Percentiles rank a stretch among this genome's conserved stretches.
Evolutionary conservation across 2,113 vertebrate species (phyloP).

Genomic region (Microtus richardsoni): DNA sequence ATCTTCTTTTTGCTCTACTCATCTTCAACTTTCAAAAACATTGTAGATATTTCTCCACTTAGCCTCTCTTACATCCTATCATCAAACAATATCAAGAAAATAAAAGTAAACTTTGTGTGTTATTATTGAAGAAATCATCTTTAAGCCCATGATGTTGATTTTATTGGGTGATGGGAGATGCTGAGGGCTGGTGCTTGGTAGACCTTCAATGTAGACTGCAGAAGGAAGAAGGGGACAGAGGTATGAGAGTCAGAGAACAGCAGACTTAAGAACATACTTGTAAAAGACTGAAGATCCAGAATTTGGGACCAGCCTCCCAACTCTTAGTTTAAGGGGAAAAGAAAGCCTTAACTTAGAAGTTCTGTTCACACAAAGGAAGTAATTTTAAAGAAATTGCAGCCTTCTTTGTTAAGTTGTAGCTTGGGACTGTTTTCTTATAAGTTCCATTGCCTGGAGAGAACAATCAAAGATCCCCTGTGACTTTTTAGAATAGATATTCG

Average conservation of each 20-base stretch:
- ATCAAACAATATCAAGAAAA: background rate
- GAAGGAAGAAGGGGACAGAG: background rate
- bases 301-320: background rate
- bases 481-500: constrained; percentile 17
- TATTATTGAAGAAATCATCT: background rate
- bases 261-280: background rate
- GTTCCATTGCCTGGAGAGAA: background rate
- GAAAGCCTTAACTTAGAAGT: background rate
- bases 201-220: background rate
- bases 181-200: background rate
- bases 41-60: background rate
- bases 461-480: constrained; percentile 12
- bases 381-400: background rate
- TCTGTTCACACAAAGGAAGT: background rate
- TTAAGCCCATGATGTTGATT: background rate
- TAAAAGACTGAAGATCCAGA: background rate
- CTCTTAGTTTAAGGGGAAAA: background rate
- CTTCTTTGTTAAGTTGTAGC: background rate
- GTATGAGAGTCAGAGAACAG: background rate
- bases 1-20: background rate
- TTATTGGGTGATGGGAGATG: background rate
- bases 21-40: background rate
- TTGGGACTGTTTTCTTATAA: constrained; percentile 43
- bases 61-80: background rate
- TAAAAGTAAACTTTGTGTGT: background rate